Evolutionary conservation across 2,113 vertebrate genomes (phyloP).

Genomic region (Laticauda laticaudata): DNA sequence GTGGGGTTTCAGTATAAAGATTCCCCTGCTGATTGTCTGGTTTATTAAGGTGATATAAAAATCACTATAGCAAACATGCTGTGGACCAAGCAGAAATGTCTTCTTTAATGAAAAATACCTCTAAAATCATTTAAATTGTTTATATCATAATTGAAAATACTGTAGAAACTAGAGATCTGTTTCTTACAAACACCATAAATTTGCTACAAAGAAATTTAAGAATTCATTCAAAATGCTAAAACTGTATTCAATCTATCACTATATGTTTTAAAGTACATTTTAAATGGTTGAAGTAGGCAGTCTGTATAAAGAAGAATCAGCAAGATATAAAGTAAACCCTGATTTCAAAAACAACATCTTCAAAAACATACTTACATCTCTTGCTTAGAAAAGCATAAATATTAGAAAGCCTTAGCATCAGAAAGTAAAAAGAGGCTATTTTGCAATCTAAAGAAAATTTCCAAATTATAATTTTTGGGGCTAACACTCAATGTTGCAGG

Average conservation of each 20-base stretch:
- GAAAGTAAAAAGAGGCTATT: background rate
- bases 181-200: slow-evolving; percentile 43
- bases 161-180: slow-evolving; percentile 26
- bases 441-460: background rate
- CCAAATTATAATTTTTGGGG: background rate
- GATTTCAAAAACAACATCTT: slow-evolving; percentile 23
- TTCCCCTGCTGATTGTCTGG: slow-evolving; percentile 67
- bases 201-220: slow-evolving; percentile 26
- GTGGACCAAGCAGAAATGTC: slow-evolving; percentile 42
- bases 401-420: background rate
- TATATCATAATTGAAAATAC: slow-evolving; percentile 57
- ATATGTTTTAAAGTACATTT: slow-evolving; percentile 35
- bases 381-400: background rate
- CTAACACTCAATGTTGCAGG: background rate
- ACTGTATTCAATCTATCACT: slow-evolving; percentile 46
- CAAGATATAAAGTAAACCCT: background rate
- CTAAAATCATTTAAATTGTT: slow-evolving; percentile 54
- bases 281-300: background rate
- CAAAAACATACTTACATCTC: background rate
- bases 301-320: background rate
- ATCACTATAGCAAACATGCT: slow-evolving; percentile 52
- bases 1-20: slow-evolving; percentile 66
- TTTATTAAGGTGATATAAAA: slow-evolving; percentile 71
- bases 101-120: slow-evolving; percentile 46
- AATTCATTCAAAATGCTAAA: slow-evolving; percentile 38